phyloP scores from a whole-genome alignment of 1,140 invertebrate genomes.

The Caerostris darwini region DNA sequence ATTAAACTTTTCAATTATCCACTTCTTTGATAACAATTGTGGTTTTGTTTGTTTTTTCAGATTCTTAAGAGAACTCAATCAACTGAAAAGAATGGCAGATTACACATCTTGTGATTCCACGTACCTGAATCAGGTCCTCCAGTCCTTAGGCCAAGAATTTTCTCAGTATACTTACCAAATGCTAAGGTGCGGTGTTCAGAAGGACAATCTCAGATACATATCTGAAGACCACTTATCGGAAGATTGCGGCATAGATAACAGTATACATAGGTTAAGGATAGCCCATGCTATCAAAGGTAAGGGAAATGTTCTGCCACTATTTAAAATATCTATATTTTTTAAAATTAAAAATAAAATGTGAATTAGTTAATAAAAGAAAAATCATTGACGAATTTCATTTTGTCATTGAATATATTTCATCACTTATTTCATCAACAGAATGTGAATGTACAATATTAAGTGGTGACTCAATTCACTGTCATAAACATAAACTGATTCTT shows the following conservation, averaged over 20 bases:
- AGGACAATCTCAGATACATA: slow-evolving; percentile 87
- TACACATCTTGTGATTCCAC: slow-evolving; percentile 96
- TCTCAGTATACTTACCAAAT: slow-evolving; percentile 98
- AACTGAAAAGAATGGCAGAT: slow-evolving; percentile 97
- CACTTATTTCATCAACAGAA: too few species aligned
- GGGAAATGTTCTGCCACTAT: slow-evolving; percentile 73
- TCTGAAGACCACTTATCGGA: slow-evolving; percentile 94
- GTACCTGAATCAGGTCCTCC: slow-evolving; percentile 95
- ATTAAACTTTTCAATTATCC: too few species aligned
- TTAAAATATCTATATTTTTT: neutral
- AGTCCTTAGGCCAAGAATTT: slow-evolving; percentile 93
- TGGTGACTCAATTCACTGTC: too few species aligned
- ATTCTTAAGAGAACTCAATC: slow-evolving; percentile 96
- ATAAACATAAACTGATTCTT: too few species aligned
- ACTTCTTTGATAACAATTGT: neutral
- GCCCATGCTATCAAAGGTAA: slow-evolving; percentile 92
- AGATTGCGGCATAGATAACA: slow-evolving; percentile 96
- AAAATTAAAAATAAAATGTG: too few species aligned
- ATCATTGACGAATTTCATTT: too few species aligned
- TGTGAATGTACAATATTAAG: too few species aligned
- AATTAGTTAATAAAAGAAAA: too few species aligned
- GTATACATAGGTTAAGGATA: slow-evolving; percentile 95
- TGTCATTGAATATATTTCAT: too few species aligned
- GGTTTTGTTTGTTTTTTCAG: slow-evolving; percentile 82
- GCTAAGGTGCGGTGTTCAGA: slow-evolving; percentile 96